Evolutionary conservation across 1,140 invertebrate species (phyloP).

Genomic region (Procambarus clarkii): DNA sequence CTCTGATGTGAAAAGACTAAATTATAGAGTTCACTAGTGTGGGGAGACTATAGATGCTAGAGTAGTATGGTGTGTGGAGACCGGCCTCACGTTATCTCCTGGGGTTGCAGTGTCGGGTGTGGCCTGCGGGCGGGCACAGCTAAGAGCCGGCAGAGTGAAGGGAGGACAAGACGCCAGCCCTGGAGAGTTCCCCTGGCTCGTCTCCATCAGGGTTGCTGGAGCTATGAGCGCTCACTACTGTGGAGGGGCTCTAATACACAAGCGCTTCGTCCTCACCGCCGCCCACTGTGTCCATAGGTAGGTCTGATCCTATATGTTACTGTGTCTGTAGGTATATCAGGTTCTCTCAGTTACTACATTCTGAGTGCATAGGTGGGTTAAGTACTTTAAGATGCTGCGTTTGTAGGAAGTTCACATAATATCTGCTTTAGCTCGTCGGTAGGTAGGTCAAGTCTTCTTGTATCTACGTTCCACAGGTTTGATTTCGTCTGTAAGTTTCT

Average conservation of each 20-base stretch:
- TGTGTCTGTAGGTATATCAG: too few relatives aligned
- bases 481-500: too few relatives aligned
- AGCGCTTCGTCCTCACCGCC: conserved; percentile 50
- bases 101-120: conserved; percentile 45
- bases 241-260: conserved; percentile 49
- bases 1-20: too few relatives aligned
- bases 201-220: conserved; percentile 32
- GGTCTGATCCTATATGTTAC: background rate
- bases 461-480: too few relatives aligned
- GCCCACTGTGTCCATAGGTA: conserved; percentile 50
- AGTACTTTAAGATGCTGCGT: too few relatives aligned
- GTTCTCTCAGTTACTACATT: too few relatives aligned
- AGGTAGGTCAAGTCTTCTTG: too few relatives aligned
- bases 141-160: conserved; percentile 16
- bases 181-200: conserved; percentile 51
- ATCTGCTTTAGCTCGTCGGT: too few relatives aligned
- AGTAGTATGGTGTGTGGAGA: background rate
- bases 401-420: too few relatives aligned
- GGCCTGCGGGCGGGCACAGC: conserved; percentile 14
- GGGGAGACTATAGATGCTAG: too few relatives aligned
- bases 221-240: conserved; percentile 28
- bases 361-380: too few relatives aligned
- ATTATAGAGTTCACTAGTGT: too few relatives aligned
- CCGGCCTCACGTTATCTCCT: background rate
- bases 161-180: conserved; percentile 3